Evolutionary conservation across 92 coral and sea anemone genomes (phyloP), one percentile per base, ranked within the genome.

Genomic region (Ricordea florida): DNA sequence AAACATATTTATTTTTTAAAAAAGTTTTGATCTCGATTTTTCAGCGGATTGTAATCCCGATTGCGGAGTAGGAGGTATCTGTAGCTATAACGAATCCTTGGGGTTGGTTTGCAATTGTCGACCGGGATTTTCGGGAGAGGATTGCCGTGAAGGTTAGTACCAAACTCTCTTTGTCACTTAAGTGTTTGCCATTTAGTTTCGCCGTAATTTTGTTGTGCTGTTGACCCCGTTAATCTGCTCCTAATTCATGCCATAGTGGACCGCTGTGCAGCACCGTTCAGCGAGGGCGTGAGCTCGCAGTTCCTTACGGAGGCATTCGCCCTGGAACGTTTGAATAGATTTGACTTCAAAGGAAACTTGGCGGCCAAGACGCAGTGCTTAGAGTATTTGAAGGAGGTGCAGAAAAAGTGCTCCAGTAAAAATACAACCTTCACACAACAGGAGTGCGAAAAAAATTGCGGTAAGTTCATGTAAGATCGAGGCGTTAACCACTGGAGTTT

Each of bases 391-490:
- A 58, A 74, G 41, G 33, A 57, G 6, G 75, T 87, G 27, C 59
- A 65, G 10, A 23, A 36, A 0, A 57, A 69, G 23, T 93, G 98
- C 61, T 35, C 4, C 28, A 46, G 57, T 0, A 68, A 32, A n/a
- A 72, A 65, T 15, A 30, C 85, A 22, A 80, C 85, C 1, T 62
- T 71, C 30, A 46, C 40, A 8, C 62, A 80, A 50, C 66, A 42
- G 15, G 85, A 83, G 52, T 93, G 98, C 77, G 90, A 87, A 20
- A 47, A 47, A 45, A 78, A 84, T 67, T 93, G 98, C 66, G 34
- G 98, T 93, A 91, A 87, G 97, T 78, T 18, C 15, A 5, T n/a
- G 22, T 15, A 17, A 0, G 40, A 57, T 32, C 6, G 9, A 5
- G 11, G 21, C 13, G 6, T n/a, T 26, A 5, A 5, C 20, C 16